Evolutionary conservation across 2,113 vertebrate species (phyloP), one percentile per base, ranked within the genome.

Genomic region (Agapornis roseicollis): DNA sequence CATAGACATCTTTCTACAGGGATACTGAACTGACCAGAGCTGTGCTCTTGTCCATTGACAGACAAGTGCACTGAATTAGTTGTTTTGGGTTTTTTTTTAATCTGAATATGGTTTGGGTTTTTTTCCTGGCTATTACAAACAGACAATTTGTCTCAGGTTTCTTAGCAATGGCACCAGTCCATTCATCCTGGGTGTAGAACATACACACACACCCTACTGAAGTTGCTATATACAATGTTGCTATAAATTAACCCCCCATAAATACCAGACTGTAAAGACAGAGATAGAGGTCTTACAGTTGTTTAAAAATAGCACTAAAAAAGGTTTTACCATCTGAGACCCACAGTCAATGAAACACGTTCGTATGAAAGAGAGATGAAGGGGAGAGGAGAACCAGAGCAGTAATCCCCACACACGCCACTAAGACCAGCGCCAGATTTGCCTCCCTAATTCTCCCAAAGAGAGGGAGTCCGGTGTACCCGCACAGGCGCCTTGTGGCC

Each of bases 401-500:
- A 31, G 28, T 41, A 39, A 37, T 8, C 80, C 23, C 27, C 18
- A 20, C n/a, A 14, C 1, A 2, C 3, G 0, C 3, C 27, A 8
- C 0, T 1, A 50, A 42, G 39, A 11, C 28, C 37, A 31, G 24
- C 0, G 35, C 6, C 22, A 22, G 22, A 61, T 20, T 6, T 35
- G 18, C 37, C n/a, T 46, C 28, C 19, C 63, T 3, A 8, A 11
- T 3, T 20, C 31, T 31, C 69, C 39, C 65, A 5, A 17, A 39
- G 6, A 0, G 17, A 15, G 23, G 7, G 14, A 60, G 1, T 19
- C 14, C 1, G 28, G 12, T 2, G 28, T 3, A 27, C 37, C 28
- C 4, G 3, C 23, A 27, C 17, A 16, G 60, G 7, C 1, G 3
- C 29, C 17, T 2, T 11, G 7, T 1, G 10, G 15, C 55, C 11